phyloP scores from a whole-genome alignment of 2,888 invertebrate genomes.

The Aspidiotus rigidus region DNA sequence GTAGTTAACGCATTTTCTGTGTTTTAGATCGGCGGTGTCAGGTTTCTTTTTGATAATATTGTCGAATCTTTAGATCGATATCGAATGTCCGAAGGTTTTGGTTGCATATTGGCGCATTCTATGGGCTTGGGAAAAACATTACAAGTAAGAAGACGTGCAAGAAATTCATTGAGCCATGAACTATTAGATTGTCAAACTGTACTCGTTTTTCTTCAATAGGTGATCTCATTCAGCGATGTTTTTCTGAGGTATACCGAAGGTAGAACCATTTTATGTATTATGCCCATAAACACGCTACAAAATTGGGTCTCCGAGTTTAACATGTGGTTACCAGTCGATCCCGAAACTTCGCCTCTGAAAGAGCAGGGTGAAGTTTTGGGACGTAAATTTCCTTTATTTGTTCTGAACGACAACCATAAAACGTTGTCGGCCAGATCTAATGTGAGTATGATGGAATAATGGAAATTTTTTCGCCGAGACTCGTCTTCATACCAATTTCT shows the following conservation, averaged over 20 bases:
- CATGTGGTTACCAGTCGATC: constrained; percentile 79
- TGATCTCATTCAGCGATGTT: constrained; percentile 92
- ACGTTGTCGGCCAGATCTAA: constrained; percentile 77
- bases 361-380: constrained; percentile 60
- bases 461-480: not conserved
- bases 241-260: constrained; percentile 83
- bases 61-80: constrained; percentile 86
- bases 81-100: constrained; percentile 81
- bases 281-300: constrained; percentile 96
- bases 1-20: constrained; percentile 22
- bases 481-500: not conserved
- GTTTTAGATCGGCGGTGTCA: constrained; percentile 75
- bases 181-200: not conserved
- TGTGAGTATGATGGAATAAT: constrained; percentile 51
- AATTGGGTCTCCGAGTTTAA: constrained; percentile 88
- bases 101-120: constrained; percentile 95
- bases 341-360: constrained; percentile 52
- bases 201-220: constrained; percentile 42
- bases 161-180: no score
- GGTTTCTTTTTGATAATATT: constrained; percentile 93
- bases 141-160: constrained; percentile 46
- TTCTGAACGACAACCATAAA: constrained; percentile 90
- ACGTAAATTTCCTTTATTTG: constrained; percentile 75
- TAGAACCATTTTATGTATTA: constrained; percentile 85
- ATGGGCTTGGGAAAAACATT: constrained; percentile 99